Base-by-base conservation (phyloP, 1,140 invertebrate species). In the Drosophila malerkotliana region DNA sequence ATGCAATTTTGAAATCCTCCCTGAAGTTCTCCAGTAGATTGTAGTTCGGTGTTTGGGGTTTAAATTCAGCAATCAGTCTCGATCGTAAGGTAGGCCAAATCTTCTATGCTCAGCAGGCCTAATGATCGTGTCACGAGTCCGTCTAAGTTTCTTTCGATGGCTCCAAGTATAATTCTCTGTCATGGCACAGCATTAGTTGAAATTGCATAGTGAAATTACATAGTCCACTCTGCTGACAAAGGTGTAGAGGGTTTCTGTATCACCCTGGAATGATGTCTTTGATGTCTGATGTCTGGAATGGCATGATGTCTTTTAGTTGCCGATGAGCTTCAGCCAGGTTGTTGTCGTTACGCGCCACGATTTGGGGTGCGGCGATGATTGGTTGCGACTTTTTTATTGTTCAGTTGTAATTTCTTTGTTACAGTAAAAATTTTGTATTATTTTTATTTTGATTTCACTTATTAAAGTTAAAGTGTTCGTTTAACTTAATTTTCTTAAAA, bases 1-100 rank as follows among this genome's bases (percentile, higher is more conserved):
- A 15, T 15, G 49, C 21, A 49, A 28, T 49, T 51, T 39, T 5
- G 18, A 54, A 39, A 54, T 54, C 18, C 51, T 53, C 51, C 51
- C 30, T 53, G 49, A 52, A 52, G 28, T 18, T 52, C 49, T 18
- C 49, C 28, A 52, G 14, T 9, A 32, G 26, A 15, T 52, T 52
- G 49, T 32, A 55, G 4, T 39, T 39, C n/a, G 37, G 37, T 39
- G 49, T 26, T 24, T 21, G 47, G 10, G 5, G 47, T 26, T 48
- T 24, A 6, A n/a, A 24, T 48, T 47, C 15, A 10, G 15, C 2
- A 47, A 21, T 21, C 10, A 47, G 15, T 18, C 15, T 47, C 2
- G 44, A 47, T 47, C 15, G 21, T 3, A 21, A 18, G 18, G 53
- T 55, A 24, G 34, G 53, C 34, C 53, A 41, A 41, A 24, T 55